Evolutionary conservation across 2,113 vertebrate species (phyloP), one percentile per base, ranked within the genome.

Genomic region (Eidolon helvum): DNA sequence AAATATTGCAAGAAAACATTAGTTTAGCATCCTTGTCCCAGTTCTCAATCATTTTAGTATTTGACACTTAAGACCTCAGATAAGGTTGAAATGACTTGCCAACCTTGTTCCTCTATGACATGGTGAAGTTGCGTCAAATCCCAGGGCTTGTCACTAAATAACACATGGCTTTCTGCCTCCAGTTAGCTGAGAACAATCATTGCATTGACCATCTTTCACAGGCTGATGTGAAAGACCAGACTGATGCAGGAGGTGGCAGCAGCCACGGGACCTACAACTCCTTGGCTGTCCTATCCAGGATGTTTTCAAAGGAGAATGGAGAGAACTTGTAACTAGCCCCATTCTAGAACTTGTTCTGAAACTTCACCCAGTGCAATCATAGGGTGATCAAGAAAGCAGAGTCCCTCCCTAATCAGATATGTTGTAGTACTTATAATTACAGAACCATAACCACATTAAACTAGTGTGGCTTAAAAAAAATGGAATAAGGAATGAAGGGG

Each of bases 321-420:
- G 97, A 96, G 95, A 99, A 99, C 95, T 98, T 98, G 97, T 98
- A 98, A 2, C 99, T 99, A 0, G 98, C 95, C 53, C 99, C 99
- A 0, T 93, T n/a, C 10, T 99, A 99, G 98, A 99, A 99, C 96
- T 99, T 99, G 97, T 99, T 99, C 98, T 99, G 99, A 97, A 99
- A 99, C 96, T 99, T 99, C 53, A 99, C 99, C 99, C 99, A 50
- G 14, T 50, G 14, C 48, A 50, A 50, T 50, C 48, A 50, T 14
- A 50, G 48, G 48, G 48, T 14, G 4, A 50, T 4, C 48, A 3
- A 50, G 48, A 50, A 50, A 50, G 48, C 48, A 50, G 48, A 50
- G 48, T 14, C 14, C 48, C 48, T 50, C 3, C 48, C 3, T 15
- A 50, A 15, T 15, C 48, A 50, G 14, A 50, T 22, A 77, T 61